Evolutionary conservation across 1,140 invertebrate species (phyloP), one percentile per base, ranked within the genome.

Genomic region (Batillaria attramentaria): DNA sequence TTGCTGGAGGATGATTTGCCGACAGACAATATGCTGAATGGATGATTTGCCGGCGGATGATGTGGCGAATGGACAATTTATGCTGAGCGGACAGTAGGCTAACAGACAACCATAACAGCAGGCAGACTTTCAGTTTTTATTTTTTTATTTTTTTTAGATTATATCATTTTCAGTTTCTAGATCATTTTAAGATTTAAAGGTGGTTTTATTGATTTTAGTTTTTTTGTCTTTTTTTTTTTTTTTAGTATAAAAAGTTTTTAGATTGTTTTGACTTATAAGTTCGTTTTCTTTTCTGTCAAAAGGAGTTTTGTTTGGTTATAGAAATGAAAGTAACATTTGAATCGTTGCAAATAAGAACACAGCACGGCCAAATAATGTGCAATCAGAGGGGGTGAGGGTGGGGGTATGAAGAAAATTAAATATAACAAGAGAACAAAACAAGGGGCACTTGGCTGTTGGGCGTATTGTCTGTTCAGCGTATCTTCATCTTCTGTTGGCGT

Each of bases 321-420:
- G 10, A 13, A 50, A 50, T 13, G 24, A 10, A 28, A 20, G 31
- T 66, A 66, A 18, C 16, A 18, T 66, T 66, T 31, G 1, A 31
- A 31, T 31, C 31, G 16, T 66, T 66, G n/a, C 31, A 24, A 24
- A 66, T 13, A 66, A 73, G 4, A 4, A 20, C 37, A 65, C 42
- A 37, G 42, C 76, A 10, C 78, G 80, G 80, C n/a, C 78, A 66
- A 54, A 80, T 70, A 1, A 68, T 69, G 24, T 87, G n/a, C n/a
- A n/a, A 85, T 54, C 54, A 66, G n/a, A 84, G 84, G 13, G 87
- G 86, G 57, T 86, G 87, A n/a, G 50, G 84, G 35, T 79, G 85
- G 35, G 97, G 99, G 2, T 97, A 99, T 92, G 98, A 98, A 24
- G 98, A 98, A 37, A 93, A 99, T 83, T 97, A 97, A 73, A 95